Conservation (phyloP, 2,888 invertebrate genomes). For the Alcis repandata region DNA sequence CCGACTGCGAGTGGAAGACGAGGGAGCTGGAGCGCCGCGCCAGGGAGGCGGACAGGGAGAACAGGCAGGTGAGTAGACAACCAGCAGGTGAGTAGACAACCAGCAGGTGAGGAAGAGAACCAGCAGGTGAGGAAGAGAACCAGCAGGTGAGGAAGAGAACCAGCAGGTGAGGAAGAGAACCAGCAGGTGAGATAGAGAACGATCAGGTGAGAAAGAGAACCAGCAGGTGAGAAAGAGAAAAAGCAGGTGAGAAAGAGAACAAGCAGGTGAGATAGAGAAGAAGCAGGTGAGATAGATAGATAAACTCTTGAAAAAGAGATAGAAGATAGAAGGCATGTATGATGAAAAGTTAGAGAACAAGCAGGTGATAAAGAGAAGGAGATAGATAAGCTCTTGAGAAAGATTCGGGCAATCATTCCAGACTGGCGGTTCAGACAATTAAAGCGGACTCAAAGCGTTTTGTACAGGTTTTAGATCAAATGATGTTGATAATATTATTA, state of each 20-base stretch:
- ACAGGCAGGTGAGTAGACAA: slow-evolving; percentile 81
- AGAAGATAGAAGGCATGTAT: slow-evolving; percentile 45
- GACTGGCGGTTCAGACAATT: no score
- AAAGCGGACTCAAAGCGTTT: no score
- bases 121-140: no score
- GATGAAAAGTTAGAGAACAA: slow-evolving; percentile 39
- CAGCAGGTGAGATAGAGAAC: slow-evolving; percentile 88
- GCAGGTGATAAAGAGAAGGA: no score
- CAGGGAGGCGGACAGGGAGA: slow-evolving; percentile 88
- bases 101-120: slow-evolving; percentile 68
- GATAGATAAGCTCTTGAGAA: no score
- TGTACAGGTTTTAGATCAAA: no score
- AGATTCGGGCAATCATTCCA: no score
- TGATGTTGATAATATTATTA: no score
- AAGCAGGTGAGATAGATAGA: background rate
- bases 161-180: slow-evolving; percentile 91
- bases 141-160: background rate
- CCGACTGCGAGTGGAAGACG: slow-evolving; percentile 95
- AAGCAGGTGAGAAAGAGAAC: background rate
- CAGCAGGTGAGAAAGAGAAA: no score
- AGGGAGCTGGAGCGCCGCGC: slow-evolving; percentile 91
- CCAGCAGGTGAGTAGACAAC: slow-evolving; percentile 88
- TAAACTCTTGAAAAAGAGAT: background rate
- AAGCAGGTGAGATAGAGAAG: background rate
- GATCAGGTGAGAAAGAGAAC: slow-evolving; percentile 68